Percentiles rank a stretch among this genome's conserved stretches.
Conservation (phyloP, 2,797 vertebrate species). For the Ibycter americanus region DNA sequence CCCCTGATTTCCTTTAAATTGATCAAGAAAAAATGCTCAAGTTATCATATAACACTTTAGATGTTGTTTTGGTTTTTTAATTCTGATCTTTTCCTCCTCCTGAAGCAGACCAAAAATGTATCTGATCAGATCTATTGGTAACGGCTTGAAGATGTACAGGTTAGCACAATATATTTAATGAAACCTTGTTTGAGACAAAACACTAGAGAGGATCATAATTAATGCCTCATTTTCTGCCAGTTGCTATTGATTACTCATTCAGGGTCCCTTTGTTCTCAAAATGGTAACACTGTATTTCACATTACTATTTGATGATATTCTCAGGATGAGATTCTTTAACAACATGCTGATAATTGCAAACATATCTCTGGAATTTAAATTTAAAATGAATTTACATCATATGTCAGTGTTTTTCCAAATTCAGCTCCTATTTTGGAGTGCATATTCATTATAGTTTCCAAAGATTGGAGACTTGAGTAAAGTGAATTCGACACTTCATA, state of each 20-base stretch:
- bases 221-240: constrained; percentile 81
- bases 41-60: constrained; percentile 36
- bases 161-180: constrained; percentile 84
- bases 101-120: constrained; percentile 47
- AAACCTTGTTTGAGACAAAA: constrained; percentile 83
- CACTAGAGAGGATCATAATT: constrained; percentile 79
- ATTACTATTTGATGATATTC: constrained; percentile 82
- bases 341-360: constrained; percentile 79
- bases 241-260: constrained; percentile 86
- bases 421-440: constrained; percentile 44
- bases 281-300: constrained; percentile 79
- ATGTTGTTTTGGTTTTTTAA: constrained; percentile 52
- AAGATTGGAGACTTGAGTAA: constrained; percentile 16
- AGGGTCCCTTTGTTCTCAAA: constrained; percentile 80
- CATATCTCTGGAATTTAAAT: constrained; percentile 76
- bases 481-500: background rate
- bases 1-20: constrained; percentile 63
- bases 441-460: constrained; percentile 47
- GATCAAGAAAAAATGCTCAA: constrained; percentile 50
- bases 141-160: constrained; percentile 76
- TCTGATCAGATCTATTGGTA: constrained; percentile 71
- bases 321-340: constrained; percentile 78
- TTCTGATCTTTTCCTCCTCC: background rate
- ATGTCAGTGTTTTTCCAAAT: constrained; percentile 69
- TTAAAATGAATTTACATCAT: constrained; percentile 76